Evolutionary conservation across 2,888 invertebrate genomes (phyloP).

Genomic region (Argyra leucocephala): DNA sequence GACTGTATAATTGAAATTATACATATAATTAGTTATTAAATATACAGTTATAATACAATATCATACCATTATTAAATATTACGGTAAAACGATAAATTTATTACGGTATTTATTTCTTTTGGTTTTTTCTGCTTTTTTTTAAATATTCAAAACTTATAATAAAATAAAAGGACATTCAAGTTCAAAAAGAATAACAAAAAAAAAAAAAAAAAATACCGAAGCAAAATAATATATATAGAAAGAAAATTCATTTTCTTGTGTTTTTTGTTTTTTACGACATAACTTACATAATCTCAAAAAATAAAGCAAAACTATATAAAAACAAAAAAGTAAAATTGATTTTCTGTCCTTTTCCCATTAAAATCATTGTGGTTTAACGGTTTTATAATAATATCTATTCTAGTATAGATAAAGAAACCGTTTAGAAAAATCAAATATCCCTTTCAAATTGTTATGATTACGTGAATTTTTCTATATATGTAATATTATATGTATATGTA

Average conservation of each 20-base stretch:
- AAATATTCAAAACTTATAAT: neutral
- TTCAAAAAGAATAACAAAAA: too few species aligned
- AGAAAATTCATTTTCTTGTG: too few species aligned
- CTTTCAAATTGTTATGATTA: too few species aligned
- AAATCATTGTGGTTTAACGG: neutral
- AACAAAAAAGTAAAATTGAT: neutral
- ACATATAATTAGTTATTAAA: too few species aligned
- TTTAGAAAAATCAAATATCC: neutral
- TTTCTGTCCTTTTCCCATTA: neutral
- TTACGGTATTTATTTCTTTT: neutral
- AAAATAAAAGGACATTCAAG: neutral
- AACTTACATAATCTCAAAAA: neutral
- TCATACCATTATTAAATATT: neutral
- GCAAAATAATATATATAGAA: too few species aligned
- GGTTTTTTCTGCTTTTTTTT: neutral
- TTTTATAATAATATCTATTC: neutral
- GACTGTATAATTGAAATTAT: too few species aligned
- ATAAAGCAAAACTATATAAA: neutral
- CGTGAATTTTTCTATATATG: too few species aligned
- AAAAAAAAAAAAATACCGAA: too few species aligned
- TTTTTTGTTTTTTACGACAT: neutral
- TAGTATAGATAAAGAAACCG: neutral
- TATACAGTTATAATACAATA: too few species aligned
- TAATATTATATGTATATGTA: too few species aligned
- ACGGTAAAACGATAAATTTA: conserved; percentile 3